Evolutionary conservation across 92 coral and sea anemone species (phyloP), one percentile per base, ranked within the genome.

Genomic region (Epizoanthus scotinus): DNA sequence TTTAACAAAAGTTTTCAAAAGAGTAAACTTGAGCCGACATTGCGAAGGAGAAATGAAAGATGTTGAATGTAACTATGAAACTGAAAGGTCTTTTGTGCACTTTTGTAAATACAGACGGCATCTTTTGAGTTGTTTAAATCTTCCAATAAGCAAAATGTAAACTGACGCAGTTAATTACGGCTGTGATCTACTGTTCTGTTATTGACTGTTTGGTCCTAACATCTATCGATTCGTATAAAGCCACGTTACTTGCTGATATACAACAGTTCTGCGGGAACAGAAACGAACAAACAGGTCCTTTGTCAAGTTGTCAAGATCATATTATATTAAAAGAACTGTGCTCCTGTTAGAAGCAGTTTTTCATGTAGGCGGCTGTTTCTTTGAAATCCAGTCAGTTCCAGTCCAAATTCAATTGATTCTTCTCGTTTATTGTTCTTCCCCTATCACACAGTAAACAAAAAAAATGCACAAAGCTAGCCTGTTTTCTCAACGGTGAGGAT

Each of bases 351-450:
- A 40, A 34, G 19, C 53, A 55, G 27, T 42, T 54, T 75, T 58
- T 59, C n/a, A 14, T 38, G n/a, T 13, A 40, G 68, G 81, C 68
- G 81, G 67, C 81, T 57, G 6, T 29, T 12, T 54, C 68, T 75
- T 75, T 59, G 81, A 75, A 75, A 60, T 36, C 15, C 57, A 2
- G 68, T 13, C 68, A 55, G 68, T 75, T 67, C 49, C 49, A 75
- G 38, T 59, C 44, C 21, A 34, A 26, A 64, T 64, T 64, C 69
- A 38, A 8, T 64, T 22, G 67, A 36, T 59, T 75, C 47, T 75
- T n/a, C 13, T 57, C 13, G 56, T 56, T 75, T 75, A 20, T 75
- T 75, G 68, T 58, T 67, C 36, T 6, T 44, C 36, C 8, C 21
- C 59, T 31, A 52, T 21, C 18, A 22, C 55, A 73, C 55, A 59